phyloP scores from a whole-genome alignment of 2,113 vertebrate genomes.

The Agelaius tricolor region DNA sequence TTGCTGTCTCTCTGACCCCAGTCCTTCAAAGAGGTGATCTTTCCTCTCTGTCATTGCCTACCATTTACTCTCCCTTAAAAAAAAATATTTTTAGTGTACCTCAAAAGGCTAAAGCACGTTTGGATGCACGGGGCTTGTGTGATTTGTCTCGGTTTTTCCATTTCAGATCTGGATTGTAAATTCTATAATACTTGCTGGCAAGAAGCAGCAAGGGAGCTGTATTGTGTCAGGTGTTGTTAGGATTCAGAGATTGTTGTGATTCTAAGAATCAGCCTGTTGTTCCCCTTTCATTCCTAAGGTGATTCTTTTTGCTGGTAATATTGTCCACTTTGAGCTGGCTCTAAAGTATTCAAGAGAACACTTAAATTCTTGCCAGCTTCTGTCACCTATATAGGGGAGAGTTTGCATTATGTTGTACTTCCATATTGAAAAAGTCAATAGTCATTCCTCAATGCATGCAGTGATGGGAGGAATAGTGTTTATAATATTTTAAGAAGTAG shows the following conservation, averaged over 20 bases:
- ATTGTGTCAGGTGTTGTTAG: neutral
- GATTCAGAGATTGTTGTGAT: neutral
- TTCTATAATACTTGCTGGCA: neutral
- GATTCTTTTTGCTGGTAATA: neutral
- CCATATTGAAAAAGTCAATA: neutral
- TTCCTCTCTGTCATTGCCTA: neutral
- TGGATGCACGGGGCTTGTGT: neutral
- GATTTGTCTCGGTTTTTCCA: neutral
- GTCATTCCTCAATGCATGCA: neutral
- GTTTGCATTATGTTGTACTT: neutral
- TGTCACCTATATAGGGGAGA: neutral
- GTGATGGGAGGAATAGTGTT: neutral
- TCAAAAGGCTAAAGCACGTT: neutral
- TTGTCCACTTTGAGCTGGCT: neutral
- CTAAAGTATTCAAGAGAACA: neutral
- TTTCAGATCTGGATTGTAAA: neutral
- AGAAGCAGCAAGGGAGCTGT: neutral
- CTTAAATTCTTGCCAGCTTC: neutral
- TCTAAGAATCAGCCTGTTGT: neutral
- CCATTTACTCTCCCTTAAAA: neutral
- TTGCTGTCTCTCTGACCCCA: neutral
- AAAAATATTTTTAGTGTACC: neutral
- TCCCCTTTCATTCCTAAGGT: neutral
- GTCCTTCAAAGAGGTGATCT: neutral
- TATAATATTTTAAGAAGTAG: neutral